Conservation (phyloP, 2,797 vertebrate genomes). For the Acanthurus leucopareius region DNA sequence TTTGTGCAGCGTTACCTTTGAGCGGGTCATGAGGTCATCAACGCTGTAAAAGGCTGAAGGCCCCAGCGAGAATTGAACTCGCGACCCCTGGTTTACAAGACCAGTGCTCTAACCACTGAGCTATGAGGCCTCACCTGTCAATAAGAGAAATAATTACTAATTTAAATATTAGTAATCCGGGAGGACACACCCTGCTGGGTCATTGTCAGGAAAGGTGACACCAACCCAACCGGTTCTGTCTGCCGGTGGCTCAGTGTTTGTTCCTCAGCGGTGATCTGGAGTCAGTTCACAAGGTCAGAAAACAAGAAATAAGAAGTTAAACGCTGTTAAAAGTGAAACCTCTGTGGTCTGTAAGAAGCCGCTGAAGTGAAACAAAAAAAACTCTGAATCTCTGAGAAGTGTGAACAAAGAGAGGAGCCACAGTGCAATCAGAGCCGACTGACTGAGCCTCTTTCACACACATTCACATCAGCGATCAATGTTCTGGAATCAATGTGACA, state of each 20-base stretch:
- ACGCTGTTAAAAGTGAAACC: too few relatives aligned
- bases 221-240: constrained; percentile 26
- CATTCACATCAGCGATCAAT: too few relatives aligned
- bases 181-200: constrained; percentile 15
- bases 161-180: neutral
- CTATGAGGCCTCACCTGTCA: constrained; percentile 59
- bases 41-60: neutral
- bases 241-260: neutral
- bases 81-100: constrained; percentile 84
- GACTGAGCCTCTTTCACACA: neutral
- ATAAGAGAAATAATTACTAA: fast-evolving
- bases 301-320: neutral
- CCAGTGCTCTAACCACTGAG: constrained; percentile 85
- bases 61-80: constrained; percentile 84
- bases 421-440: neutral
- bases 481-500: too few relatives aligned
- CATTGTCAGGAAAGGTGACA: neutral
- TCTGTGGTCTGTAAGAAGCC: too few relatives aligned
- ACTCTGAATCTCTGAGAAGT: too few relatives aligned
- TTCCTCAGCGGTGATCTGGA: neutral
- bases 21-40: neutral
- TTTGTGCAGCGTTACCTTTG: constrained; percentile 8
- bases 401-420: too few relatives aligned
- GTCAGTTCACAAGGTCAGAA: neutral
- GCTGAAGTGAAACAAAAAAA: too few relatives aligned